Base-by-base conservation (phyloP, 2,888 invertebrate species). In the Venustoraphidia nigricollis region DNA sequence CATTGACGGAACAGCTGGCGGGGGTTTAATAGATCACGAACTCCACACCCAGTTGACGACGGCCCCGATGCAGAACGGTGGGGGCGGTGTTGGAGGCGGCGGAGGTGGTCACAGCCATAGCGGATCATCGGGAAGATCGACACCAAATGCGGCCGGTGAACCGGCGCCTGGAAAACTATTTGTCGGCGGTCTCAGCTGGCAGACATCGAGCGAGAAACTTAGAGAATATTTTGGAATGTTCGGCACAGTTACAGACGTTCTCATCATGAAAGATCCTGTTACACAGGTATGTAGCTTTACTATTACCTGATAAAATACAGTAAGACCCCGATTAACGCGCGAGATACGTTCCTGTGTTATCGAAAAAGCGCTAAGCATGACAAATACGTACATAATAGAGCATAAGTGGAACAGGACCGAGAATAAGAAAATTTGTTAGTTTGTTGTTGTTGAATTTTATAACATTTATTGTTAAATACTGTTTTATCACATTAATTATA, bases 181-280 rank as follows among this genome's bases (percentile, higher is more conserved):
- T 61, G 91, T 91, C 44, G 91, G 91, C 5, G 92, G 92, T 0
- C 79, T 92, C 52, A 90, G 90, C 66, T 92, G 91, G 91, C 90
- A 91, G 70, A 92, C 92, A 13, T 88, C 89, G 61, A 84, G 87
- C 48, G 91, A 92, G 66, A 92, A 90, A 66, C 77, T 92, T n/a
- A 73, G 87, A 59, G 90, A 91, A 60, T 92, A 92, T 68, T 92
- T 92, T 58, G 85, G 87, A 49, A 88, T 90, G 83, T 92, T 90
- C 60, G 92, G 92, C 50, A 82, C 84, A 6, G 90, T 92, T 55
- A 86, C 89, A 36, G 91, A 92, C 65, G 91, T 92, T 49, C 78
- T 91, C 53, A 91, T 92, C 60, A 91, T 92, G 91, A 91, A 91
- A 72, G 91, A 92, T 67, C 91, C 91, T 1, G 84, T 90, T 38